Conservation (phyloP, 1,140 invertebrate species). For the Drosophila punjabiensis region DNA sequence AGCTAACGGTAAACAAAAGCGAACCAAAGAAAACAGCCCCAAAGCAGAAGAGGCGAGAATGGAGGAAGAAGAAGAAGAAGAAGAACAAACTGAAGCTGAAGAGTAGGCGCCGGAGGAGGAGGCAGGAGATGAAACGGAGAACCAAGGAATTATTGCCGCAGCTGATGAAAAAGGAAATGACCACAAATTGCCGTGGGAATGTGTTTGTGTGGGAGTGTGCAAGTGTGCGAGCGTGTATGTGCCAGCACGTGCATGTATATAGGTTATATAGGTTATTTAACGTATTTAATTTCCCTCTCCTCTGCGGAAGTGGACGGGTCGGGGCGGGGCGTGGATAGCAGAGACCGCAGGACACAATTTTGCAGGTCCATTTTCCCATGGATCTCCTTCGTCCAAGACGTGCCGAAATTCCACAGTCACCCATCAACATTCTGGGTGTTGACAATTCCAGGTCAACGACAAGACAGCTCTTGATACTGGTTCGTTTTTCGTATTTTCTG, state of each 20-base stretch:
- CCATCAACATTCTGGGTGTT: conserved; percentile 19
- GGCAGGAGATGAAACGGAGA: conserved; percentile 1
- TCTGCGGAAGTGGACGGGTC: not conserved
- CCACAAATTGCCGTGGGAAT: conserved; percentile 74
- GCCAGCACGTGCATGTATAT: conserved; percentile 23
- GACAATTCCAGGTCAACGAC: conserved; percentile 5
- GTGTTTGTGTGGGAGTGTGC: conserved; percentile 22
- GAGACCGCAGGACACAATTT: conserved; percentile 32
- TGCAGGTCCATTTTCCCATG: conserved; percentile 36
- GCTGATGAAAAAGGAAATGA: conserved; percentile 82
- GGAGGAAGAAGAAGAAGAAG: not conserved
- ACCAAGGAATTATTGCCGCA: conserved; percentile 67
- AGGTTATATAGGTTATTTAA: conserved; percentile 63
- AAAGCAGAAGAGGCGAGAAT: conserved; percentile 5
- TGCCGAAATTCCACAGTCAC: conserved; percentile 40
- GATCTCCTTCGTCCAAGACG: conserved; percentile 34
- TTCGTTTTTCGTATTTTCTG: not conserved
- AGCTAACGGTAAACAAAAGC: conserved; percentile 47
- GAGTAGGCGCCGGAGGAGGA: not conserved
- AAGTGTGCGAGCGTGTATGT: conserved; percentile 3
- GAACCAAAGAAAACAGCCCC: conserved; percentile 39
- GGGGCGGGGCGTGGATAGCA: not conserved
- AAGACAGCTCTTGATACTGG: not conserved
- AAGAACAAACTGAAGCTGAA: not conserved
- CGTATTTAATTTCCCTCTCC: conserved; percentile 72